Conservation (phyloP, 1,140 invertebrate genomes). For the Drosophila sp. region DNA sequence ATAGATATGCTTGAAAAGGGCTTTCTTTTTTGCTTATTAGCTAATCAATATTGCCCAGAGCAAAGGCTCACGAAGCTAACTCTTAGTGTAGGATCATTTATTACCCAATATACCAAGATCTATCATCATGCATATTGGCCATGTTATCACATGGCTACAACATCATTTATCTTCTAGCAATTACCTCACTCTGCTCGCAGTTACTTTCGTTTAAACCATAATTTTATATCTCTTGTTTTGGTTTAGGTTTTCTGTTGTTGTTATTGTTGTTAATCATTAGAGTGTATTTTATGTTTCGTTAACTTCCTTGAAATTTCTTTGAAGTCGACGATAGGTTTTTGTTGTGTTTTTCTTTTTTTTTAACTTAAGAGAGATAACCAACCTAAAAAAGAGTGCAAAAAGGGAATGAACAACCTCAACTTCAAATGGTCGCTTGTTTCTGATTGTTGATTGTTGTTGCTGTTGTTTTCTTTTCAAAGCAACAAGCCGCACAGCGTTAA, state of each 20-base stretch:
- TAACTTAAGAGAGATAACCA: conserved; percentile 25
- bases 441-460: conserved; percentile 26
- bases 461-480: conserved; percentile 54
- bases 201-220: conserved; percentile 2
- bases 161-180: conserved; percentile 23
- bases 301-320: conserved; percentile 36
- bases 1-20: not conserved
- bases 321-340: conserved; percentile 26
- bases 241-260: not conserved
- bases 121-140: conserved; percentile 16
- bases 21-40: not conserved
- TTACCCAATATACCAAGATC: not conserved
- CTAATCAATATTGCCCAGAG: not conserved
- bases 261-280: conserved; percentile 7
- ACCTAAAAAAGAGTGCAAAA: conserved; percentile 50
- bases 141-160: conserved; percentile 15
- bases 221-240: not conserved
- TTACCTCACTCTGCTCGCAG: conserved; percentile 3
- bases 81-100: conserved; percentile 1
- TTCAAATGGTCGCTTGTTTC: conserved; percentile 31
- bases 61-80: not conserved
- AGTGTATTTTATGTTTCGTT: conserved; percentile 10
- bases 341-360: conserved; percentile 7
- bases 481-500: conserved; percentile 66
- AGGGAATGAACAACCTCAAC: conserved; percentile 54